Evolutionary conservation across 2,797 vertebrate species (phyloP).

Genomic region (Smutsia temminckii): DNA sequence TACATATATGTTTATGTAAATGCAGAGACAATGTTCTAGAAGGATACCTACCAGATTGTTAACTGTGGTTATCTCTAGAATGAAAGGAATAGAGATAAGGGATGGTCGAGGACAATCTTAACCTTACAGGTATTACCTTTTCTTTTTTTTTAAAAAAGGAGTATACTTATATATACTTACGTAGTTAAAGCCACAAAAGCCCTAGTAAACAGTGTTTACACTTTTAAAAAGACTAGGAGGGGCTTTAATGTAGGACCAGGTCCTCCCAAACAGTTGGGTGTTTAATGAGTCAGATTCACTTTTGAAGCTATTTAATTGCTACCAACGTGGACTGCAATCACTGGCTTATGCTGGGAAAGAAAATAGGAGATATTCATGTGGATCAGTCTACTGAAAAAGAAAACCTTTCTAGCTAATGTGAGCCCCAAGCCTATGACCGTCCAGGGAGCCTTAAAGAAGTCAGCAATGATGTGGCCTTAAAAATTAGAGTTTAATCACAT

Average conservation of each 20-base stretch:
- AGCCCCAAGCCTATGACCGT: neutral
- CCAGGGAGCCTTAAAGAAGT: neutral
- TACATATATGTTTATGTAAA: neutral
- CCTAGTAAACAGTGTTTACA: neutral
- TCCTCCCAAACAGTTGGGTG: neutral
- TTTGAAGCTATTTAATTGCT: slow-evolving; percentile 42
- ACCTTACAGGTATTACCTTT: neutral
- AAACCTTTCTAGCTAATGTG: neutral
- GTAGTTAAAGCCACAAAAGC: neutral
- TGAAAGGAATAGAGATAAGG: neutral
- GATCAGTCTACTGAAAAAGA: neutral
- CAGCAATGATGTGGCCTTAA: neutral
- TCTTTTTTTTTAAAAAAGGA: neutral
- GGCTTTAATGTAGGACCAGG: neutral
- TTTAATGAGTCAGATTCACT: slow-evolving; percentile 9
- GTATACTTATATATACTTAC: neutral
- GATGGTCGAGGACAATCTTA: neutral
- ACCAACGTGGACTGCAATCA: neutral
- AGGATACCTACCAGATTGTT: neutral
- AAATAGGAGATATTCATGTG: neutral
- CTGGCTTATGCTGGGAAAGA: neutral
- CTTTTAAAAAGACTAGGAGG: neutral
- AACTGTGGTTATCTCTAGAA: neutral
- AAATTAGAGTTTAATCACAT: neutral
- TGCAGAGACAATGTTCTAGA: neutral